phyloP scores from a whole-genome alignment of 2,113 vertebrate species.

The Corythornis cristatus region DNA sequence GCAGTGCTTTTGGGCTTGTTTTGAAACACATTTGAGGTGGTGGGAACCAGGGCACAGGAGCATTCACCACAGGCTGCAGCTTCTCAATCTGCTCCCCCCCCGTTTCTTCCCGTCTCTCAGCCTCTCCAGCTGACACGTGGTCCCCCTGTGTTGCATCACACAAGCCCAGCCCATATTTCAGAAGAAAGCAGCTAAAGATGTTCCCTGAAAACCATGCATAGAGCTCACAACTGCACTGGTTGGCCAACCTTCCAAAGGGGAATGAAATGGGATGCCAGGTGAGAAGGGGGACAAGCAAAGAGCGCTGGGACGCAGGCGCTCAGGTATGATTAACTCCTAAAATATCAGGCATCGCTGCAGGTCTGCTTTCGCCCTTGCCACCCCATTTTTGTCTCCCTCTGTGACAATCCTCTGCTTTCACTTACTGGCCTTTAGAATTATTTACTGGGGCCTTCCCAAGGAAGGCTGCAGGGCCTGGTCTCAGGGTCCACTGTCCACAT shows the following conservation, averaged over 20 bases:
- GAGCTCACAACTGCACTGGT: background rate
- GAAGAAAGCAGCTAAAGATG: background rate
- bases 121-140: background rate
- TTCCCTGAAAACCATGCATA: background rate
- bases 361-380: background rate
- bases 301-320: background rate
- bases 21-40: background rate
- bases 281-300: background rate
- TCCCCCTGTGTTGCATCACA: background rate
- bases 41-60: background rate
- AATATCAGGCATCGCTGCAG: fast-evolving
- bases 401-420: too few relatives aligned
- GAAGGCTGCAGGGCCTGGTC: fast-evolving
- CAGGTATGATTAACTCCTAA: fast-evolving
- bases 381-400: background rate
- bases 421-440: background rate
- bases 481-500: background rate
- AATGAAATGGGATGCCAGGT: background rate
- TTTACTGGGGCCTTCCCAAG: background rate
- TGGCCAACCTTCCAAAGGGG: background rate
- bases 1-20: background rate
- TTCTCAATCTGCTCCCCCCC: background rate
- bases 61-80: fast-evolving
- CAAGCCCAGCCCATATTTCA: background rate
- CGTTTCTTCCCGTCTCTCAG: background rate